A percentile compares a stretch with the other conserved stretches of the same genome.
Conservation (phyloP, 1,140 invertebrate genomes). For the Solenopsis invicta region DNA sequence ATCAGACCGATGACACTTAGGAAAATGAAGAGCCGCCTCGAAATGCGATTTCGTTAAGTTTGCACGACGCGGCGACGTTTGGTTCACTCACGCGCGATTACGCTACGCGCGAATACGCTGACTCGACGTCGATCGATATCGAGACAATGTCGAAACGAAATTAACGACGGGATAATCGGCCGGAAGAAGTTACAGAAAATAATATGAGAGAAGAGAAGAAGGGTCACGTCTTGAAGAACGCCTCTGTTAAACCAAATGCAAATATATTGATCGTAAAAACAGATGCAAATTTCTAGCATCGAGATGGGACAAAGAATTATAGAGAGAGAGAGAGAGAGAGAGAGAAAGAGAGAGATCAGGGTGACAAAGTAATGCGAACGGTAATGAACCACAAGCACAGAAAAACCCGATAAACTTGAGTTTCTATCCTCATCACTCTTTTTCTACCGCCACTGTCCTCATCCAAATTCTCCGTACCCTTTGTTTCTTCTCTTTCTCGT, state of each 20-base stretch:
- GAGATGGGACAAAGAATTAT: not conserved
- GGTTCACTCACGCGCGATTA: constrained; percentile 32
- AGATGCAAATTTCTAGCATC: constrained; percentile 41
- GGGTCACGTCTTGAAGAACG: not conserved
- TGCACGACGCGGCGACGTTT: constrained; percentile 23
- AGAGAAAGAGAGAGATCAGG: not conserved
- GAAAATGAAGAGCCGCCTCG: constrained; percentile 38
- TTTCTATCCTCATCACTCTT: constrained; percentile 11
- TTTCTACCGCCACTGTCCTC: not conserved
- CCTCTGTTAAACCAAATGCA: not conserved
- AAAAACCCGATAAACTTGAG: constrained; percentile 63
- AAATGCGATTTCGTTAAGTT: constrained; percentile 44
- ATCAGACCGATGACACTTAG: constrained; percentile 33
- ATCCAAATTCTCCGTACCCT: not conserved
- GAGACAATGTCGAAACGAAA: constrained; percentile 38
- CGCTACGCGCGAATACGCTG: constrained; percentile 26
- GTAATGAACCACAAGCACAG: constrained; percentile 68
- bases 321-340: not conserved
- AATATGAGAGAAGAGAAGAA: not conserved
- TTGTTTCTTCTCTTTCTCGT: not conserved
- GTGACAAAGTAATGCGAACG: constrained; percentile 34
- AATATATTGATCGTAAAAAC: constrained; percentile 45
- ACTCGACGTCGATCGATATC: constrained; percentile 47
- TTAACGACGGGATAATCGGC: constrained; percentile 17
- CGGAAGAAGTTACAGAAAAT: not conserved